A percentile compares a stretch with the other conserved stretches of the same genome.
Conservation (phyloP, 2,113 vertebrate species). For the Malurus cyaneus region DNA sequence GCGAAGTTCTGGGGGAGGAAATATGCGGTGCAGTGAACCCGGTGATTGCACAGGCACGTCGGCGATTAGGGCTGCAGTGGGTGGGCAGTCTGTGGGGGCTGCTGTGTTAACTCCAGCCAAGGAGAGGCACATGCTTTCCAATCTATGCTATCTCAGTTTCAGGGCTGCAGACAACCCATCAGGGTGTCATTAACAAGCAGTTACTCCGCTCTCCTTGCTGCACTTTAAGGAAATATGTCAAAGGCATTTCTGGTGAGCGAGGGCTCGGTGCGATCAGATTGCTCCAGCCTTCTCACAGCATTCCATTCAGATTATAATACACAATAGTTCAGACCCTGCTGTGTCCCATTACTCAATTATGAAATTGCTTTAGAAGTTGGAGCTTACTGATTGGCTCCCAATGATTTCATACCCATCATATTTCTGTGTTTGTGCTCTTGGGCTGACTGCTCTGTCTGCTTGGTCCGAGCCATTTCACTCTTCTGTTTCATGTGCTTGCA, state of each 20-base stretch:
- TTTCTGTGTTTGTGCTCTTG: conserved; percentile 61
- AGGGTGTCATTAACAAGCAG: conserved; percentile 62
- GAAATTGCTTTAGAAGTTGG: conserved; percentile 70
- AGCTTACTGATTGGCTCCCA: conserved; percentile 65
- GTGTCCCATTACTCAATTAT: conserved; percentile 73
- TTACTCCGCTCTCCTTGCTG: conserved; percentile 21
- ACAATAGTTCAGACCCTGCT: conserved; percentile 71
- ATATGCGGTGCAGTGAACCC: conserved; percentile 46
- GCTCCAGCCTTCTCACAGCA: conserved; percentile 66
- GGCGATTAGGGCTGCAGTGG: conserved; percentile 34
- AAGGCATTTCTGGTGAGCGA: conserved; percentile 62
- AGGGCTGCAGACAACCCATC: conserved; percentile 54
- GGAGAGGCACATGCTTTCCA: conserved; percentile 58
- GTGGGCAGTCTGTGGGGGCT: conserved; percentile 64
- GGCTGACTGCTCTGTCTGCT: conserved; percentile 65
- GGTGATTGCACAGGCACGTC: conserved; percentile 56
- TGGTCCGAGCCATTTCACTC: conserved; percentile 53
- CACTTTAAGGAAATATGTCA: conserved; percentile 51
- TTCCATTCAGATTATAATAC: conserved; percentile 74
- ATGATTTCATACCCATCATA: conserved; percentile 71
- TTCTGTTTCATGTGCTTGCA: not conserved
- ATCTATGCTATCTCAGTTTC: conserved; percentile 59
- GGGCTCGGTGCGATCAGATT: conserved; percentile 58
- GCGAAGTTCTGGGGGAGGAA: conserved; percentile 37
- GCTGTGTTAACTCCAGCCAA: conserved; percentile 64